Evolutionary conservation across 2,797 vertebrate species (phyloP), one percentile per base, ranked within the genome.

Genomic region (Hirundo rustica): DNA sequence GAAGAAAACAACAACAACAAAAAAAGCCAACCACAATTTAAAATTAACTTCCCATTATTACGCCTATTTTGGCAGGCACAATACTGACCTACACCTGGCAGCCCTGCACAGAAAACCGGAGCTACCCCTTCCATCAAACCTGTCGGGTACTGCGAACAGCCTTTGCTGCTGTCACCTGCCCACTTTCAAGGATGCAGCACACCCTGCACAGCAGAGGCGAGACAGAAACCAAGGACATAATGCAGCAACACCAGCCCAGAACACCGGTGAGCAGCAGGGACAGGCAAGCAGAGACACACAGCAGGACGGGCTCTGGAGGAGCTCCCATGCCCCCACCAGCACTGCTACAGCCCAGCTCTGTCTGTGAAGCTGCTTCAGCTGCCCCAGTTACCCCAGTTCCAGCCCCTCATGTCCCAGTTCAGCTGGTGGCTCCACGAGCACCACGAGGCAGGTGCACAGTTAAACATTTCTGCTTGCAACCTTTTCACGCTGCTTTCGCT

Each of bases 341-440:
- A 4, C 38, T 80, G 76, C 26, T 50, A 6, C 77, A 90, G 90
- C 61, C 40, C 68, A 42, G 34, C 71, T 38, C 76, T 3, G 29
- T 16, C 44, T 6, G 2, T 1, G 2, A 36, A 42, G 44, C 78
- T 3, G 26, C 65, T 70, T 18, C 50, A 51, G 80, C n/a, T 72
- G 5, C 21, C 30, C 32, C 67, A 62, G 58, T 38, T 34, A 23
- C 5, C n/a, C 81, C 64, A 16, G 58, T 47, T 62, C 34, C 80
- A 82, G 30, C 44, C 38, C n/a, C 0, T 1, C 82, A 54, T 0
- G 0, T 34, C 67, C 64, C 55, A 47, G 45, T 55, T 34, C 67
- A 64, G 57, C 57, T 5, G 4, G 44, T 7, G 10, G 53, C 78
- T 94, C 68, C 21, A 7, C 1, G 4, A 40, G 38, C 40, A 55